Conservation (phyloP, 2,113 vertebrate species). For the Pyxicephalus adspersus region DNA sequence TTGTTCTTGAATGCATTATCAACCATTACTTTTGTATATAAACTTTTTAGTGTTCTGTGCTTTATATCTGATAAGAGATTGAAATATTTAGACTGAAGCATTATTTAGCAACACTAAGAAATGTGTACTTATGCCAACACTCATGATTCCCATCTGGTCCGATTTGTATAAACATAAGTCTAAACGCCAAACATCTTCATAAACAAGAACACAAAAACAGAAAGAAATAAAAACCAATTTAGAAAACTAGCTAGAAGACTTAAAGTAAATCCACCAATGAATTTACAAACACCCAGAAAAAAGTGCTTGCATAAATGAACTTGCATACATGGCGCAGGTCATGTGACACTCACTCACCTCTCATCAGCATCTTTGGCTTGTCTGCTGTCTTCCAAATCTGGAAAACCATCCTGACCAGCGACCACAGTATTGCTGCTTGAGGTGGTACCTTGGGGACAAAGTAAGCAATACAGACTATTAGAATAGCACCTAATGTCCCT, state of each 20-base stretch:
- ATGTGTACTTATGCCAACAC: too few species aligned
- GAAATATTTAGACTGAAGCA: slow-evolving; percentile 28
- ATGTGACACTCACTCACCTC: slow-evolving; percentile 73
- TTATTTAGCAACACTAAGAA: background rate
- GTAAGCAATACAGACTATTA: too few species aligned
- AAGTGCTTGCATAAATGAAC: background rate
- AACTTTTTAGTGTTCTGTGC: background rate
- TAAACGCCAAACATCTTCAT: too few species aligned
- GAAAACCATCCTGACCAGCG: slow-evolving; percentile 88
- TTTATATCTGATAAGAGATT: slow-evolving; percentile 18
- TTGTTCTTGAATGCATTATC: background rate
- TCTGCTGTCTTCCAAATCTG: slow-evolving; percentile 87
- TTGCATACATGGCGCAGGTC: too few species aligned
- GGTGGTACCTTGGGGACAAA: slow-evolving; percentile 81
- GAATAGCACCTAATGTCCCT: too few species aligned
- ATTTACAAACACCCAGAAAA: too few species aligned
- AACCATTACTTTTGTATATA: background rate
- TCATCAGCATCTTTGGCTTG: slow-evolving; percentile 87
- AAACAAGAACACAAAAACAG: too few species aligned
- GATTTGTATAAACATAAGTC: too few species aligned
- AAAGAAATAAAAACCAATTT: too few species aligned
- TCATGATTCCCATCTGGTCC: too few species aligned
- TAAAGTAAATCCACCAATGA: too few species aligned
- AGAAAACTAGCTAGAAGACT: too few species aligned
- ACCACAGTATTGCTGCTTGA: slow-evolving; percentile 97